A percentile compares a stretch with the other conserved stretches of the same genome.
Evolutionary conservation across 2,113 vertebrate genomes (phyloP).

Genomic region (Otis tarda): DNA sequence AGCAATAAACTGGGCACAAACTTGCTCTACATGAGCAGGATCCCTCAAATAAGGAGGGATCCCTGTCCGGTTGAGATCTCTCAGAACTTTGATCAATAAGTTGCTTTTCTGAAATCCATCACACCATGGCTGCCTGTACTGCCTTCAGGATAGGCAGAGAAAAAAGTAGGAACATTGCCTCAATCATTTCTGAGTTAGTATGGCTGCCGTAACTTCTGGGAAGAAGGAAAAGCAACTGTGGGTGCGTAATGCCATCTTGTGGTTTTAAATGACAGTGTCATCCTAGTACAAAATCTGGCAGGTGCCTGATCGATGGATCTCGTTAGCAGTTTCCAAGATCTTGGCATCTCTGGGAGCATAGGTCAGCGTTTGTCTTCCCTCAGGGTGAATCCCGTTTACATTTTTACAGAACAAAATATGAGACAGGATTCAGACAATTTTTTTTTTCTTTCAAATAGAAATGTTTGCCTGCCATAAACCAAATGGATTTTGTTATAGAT

Average conservation of each 20-base stretch:
- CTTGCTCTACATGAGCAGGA: accelerated
- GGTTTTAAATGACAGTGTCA: neutral
- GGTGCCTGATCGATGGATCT: neutral
- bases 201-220: neutral
- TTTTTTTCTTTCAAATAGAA: neutral
- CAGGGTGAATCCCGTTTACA: accelerated
- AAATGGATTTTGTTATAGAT: neutral
- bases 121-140: neutral
- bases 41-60: neutral
- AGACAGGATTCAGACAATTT: neutral
- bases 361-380: neutral
- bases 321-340: neutral
- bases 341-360: neutral
- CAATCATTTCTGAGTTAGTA: neutral
- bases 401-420: neutral
- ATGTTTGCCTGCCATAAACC: neutral
- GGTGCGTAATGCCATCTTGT: constrained; percentile 57
- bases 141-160: neutral
- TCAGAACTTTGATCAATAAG: neutral
- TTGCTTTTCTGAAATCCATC: neutral
- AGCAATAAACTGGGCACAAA: neutral
- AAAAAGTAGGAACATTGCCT: neutral
- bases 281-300: neutral
- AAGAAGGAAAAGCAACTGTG: neutral
- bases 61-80: neutral